Evolutionary conservation across 2,797 vertebrate species (phyloP).

Genomic region (Artibeus lituratus): DNA sequence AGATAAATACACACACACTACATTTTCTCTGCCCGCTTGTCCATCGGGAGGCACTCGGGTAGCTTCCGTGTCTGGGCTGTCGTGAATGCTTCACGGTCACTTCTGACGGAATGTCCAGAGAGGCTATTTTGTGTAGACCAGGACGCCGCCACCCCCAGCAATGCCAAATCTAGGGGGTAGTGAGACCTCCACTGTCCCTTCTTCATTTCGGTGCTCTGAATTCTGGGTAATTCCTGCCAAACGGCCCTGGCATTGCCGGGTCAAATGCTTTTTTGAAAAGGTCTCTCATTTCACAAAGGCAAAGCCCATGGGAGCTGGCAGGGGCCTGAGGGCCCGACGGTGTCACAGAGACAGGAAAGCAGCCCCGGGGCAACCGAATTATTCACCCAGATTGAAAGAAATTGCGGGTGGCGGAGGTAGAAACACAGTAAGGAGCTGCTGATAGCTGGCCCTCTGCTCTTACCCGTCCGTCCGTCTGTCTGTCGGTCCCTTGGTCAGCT

Average conservation of each 20-base stretch:
- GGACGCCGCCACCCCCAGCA: fast-evolving
- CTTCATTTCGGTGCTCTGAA: background rate
- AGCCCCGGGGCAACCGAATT: background rate
- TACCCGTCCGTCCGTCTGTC: fast-evolving
- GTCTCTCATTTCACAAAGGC: background rate
- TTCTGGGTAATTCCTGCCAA: background rate
- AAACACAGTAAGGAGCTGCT: background rate
- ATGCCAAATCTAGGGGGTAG: background rate
- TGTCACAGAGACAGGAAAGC: background rate
- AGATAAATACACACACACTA: background rate
- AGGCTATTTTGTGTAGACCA: background rate
- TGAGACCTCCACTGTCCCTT: background rate
- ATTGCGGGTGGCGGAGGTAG: background rate
- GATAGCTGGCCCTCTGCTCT: too few relatives aligned
- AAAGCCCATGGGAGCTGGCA: background rate
- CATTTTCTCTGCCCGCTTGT: background rate
- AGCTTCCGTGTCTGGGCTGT: background rate
- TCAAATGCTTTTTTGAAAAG: background rate
- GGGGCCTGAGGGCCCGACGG: background rate
- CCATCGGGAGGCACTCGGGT: background rate
- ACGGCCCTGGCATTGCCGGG: background rate
- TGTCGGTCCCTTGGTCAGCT: background rate
- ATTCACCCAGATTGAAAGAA: background rate
- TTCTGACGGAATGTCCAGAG: background rate
- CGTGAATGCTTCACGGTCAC: background rate